These are phyloP conservation scores for Trachelus stipa DNA, from an alignment of 2,888 invertebrate genomes.

Conservation along the genomic window DNA sequence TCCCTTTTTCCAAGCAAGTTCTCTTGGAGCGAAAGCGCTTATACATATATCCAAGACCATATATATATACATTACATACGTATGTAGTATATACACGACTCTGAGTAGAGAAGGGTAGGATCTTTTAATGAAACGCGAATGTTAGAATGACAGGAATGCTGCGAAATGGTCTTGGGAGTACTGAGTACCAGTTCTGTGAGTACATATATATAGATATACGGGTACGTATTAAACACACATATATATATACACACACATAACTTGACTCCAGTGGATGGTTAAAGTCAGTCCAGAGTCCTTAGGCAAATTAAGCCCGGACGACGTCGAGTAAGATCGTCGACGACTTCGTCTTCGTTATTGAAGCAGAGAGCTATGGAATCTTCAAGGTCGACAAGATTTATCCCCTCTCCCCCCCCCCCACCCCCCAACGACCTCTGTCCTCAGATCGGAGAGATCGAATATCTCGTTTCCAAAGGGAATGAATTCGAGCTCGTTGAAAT, in stretches of 20 bases:
- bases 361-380: conserved; percentile 40
- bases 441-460: neutral
- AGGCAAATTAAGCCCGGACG: conserved; percentile 51
- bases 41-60: neutral
- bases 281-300: conserved; percentile 29
- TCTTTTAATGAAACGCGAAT: conserved; percentile 61
- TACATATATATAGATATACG: conserved; percentile 14
- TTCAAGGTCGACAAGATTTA: conserved; percentile 28
- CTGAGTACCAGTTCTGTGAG: conserved; percentile 30
- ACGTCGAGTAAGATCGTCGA: conserved; percentile 12
- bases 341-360: conserved; percentile 44
- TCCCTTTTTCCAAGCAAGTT: neutral
- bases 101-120: conserved; percentile 30
- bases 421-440: neutral
- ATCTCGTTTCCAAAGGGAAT: neutral
- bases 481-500: neutral
- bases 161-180: conserved; percentile 55
- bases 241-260: neutral
- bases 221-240: neutral
- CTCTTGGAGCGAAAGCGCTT: neutral
- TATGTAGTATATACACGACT: neutral
- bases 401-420: no score
- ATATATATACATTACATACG: neutral
- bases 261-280: neutral
- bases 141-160: conserved; percentile 61